A percentile compares a stretch with the other conserved stretches of the same genome.
These are phyloP conservation scores for Condylura cristata DNA, from an alignment of 2,113 vertebrate species.

Conservation along the genomic window DNA sequence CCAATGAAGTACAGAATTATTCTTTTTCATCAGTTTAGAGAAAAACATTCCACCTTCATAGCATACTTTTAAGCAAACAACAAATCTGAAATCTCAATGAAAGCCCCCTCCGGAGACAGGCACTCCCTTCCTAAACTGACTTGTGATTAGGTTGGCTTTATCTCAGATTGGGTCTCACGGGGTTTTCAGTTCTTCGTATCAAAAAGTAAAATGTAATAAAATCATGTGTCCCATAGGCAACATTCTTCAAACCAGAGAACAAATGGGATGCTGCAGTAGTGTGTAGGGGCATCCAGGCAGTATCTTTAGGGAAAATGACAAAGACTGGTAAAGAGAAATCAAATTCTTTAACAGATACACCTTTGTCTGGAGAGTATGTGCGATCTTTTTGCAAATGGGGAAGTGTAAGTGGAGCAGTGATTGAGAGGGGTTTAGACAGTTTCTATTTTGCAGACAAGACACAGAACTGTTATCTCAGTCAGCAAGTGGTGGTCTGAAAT, in stretches of 20 bases:
- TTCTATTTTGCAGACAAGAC: slow-evolving; percentile 56
- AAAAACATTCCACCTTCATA: slow-evolving; percentile 72
- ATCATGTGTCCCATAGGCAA: slow-evolving; percentile 34
- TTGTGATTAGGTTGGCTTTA: slow-evolving; percentile 26
- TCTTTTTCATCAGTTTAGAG: slow-evolving; percentile 76
- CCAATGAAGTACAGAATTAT: slow-evolving; percentile 70
- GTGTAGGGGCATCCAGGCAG: slow-evolving; percentile 21
- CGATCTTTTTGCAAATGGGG: slow-evolving; percentile 41
- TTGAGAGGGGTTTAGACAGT: slow-evolving; percentile 46
- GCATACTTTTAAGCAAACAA: slow-evolving; percentile 75
- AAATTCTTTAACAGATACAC: slow-evolving; percentile 34
- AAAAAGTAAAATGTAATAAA: slow-evolving; percentile 56
- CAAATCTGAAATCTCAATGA: slow-evolving; percentile 64
- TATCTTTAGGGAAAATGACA: slow-evolving; percentile 41
- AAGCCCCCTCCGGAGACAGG: background rate
- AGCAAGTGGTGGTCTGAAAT: background rate
- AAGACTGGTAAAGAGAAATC: slow-evolving; percentile 60
- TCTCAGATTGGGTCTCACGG: slow-evolving; percentile 36
- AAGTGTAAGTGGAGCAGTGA: slow-evolving; percentile 22
- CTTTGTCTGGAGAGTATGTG: slow-evolving; percentile 16
- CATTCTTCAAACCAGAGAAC: slow-evolving; percentile 52
- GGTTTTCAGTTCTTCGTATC: slow-evolving; percentile 40
- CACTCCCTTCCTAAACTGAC: slow-evolving; percentile 19
- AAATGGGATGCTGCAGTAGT: slow-evolving; percentile 42
- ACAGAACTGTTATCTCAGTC: background rate